Conservation (phyloP, 1,140 invertebrate species). For the Trichonephila clavata region DNA sequence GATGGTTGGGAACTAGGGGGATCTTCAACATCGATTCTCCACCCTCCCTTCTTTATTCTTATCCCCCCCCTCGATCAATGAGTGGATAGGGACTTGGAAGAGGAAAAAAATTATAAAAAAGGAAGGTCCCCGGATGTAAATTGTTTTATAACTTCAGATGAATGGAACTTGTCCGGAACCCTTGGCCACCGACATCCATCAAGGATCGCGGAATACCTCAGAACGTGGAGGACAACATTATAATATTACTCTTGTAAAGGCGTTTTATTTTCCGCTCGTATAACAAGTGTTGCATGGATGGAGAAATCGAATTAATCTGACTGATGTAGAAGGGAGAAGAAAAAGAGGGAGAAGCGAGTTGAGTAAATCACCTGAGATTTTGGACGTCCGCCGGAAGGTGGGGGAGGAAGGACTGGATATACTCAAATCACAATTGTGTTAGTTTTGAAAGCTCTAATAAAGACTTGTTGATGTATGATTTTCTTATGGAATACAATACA, state of each 20-base stretch:
- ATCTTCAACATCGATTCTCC: slow-evolving; percentile 32
- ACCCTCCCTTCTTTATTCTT: slow-evolving; percentile 60
- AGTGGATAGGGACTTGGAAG: slow-evolving; percentile 48
- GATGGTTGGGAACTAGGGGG: neutral
- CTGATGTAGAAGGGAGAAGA: neutral
- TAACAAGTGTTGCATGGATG: neutral
- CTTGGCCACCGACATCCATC: slow-evolving; percentile 57
- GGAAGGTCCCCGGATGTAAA: slow-evolving; percentile 57
- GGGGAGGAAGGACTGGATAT: neutral
- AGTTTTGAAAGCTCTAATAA: neutral
- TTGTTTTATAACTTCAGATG: slow-evolving; percentile 74
- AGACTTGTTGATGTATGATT: too few species aligned
- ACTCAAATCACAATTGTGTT: neutral
- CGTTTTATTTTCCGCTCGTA: slow-evolving; percentile 7
- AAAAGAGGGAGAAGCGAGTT: neutral
- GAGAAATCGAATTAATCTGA: slow-evolving; percentile 28
- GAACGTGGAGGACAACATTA: neutral
- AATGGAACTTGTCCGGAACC: slow-evolving; percentile 51
- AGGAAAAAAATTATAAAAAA: neutral
- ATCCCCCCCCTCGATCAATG: slow-evolving; percentile 50
- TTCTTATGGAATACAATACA: too few species aligned
- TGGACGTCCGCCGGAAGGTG: neutral
- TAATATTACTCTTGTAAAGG: slow-evolving; percentile 7
- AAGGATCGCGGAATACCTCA: slow-evolving; percentile 13
- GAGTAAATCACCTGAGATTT: neutral